These are phyloP conservation scores for Osmoderma eremita DNA, from an alignment of 2,888 invertebrate species.

Conservation along the genomic window DNA sequence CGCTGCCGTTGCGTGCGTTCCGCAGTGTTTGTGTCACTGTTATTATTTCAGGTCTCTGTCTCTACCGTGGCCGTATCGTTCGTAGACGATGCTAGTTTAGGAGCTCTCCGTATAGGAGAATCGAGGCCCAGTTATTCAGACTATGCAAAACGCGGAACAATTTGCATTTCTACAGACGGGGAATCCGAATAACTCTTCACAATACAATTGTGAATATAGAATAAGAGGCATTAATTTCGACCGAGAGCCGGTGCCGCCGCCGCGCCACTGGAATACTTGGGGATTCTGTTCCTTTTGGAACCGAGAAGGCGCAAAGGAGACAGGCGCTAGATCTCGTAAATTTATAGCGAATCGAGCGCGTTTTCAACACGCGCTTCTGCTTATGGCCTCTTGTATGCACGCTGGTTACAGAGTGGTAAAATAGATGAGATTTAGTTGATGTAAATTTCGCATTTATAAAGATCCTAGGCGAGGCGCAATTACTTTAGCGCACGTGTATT, in stretches of 20 bases:
- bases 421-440: no score
- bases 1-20: slow-evolving; percentile 9
- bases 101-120: neutral
- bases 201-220: slow-evolving; percentile 40
- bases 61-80: neutral
- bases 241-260: neutral
- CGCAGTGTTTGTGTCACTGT: neutral
- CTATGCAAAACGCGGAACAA: slow-evolving; percentile 32
- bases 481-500: no score
- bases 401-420: no score
- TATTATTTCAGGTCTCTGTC: neutral
- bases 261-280: no score
- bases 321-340: no score
- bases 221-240: slow-evolving; percentile 38
- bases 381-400: no score
- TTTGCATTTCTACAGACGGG: slow-evolving; percentile 36
- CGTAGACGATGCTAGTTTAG: neutral
- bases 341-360: no score
- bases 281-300: no score
- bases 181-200: slow-evolving; percentile 36
- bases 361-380: no score
- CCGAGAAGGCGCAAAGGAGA: no score
- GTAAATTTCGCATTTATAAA: no score
- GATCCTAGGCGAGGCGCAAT: no score
- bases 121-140: slow-evolving; percentile 28